Base-by-base conservation (phyloP, 2,797 vertebrate genomes). In the Clamator glandarius region DNA sequence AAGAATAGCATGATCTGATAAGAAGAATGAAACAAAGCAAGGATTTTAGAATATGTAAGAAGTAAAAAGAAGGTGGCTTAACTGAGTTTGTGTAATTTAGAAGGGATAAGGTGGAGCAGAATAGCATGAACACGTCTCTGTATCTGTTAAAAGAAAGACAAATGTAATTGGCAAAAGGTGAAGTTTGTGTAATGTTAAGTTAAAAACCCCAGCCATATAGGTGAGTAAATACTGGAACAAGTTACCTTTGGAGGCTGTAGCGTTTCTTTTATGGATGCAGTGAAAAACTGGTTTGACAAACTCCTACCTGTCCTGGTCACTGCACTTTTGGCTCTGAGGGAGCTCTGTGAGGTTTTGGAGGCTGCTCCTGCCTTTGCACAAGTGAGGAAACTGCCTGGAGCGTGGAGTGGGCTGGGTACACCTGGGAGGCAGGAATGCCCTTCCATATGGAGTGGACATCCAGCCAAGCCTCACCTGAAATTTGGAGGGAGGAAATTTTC, bases 331-430 rank as follows among this genome's bases (percentile, higher is more conserved):
- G 48, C 25, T 74, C 20, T 33, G 69, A 68, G 50, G 55, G 35
- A 44, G 28, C 35, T 36, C n/a, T 15, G 48, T 11, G 5, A 68
- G 29, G 35, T 20, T 16, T 39, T 28, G 50, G 62, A 68, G 17
- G 17, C 39, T 54, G 39, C 54, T 59, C 13, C 52, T 46, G 44
- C 52, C n/a, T 15, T 39, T 26, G 41, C 41, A 15, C 4, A 6
- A 15, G 36, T 14, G 58, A 26, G 59, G 64, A 29, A 64, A 17
- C 21, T 26, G 26, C 44, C 35, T 41, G 57, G 39, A 44, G 44
- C 1, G 0, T 1, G 0, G 19, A 2, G 31, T 26, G 44, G 21
- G 15, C 26, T 0, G 0, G 54, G 35, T 4, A 18, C 11, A 11
- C 5, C 25, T 19, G 62, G 46, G 20, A 35, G 35, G 54, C 44